Evolutionary conservation across 2,888 invertebrate species (phyloP), one percentile per base, ranked within the genome.

Genomic region (Pinctada fucata): DNA sequence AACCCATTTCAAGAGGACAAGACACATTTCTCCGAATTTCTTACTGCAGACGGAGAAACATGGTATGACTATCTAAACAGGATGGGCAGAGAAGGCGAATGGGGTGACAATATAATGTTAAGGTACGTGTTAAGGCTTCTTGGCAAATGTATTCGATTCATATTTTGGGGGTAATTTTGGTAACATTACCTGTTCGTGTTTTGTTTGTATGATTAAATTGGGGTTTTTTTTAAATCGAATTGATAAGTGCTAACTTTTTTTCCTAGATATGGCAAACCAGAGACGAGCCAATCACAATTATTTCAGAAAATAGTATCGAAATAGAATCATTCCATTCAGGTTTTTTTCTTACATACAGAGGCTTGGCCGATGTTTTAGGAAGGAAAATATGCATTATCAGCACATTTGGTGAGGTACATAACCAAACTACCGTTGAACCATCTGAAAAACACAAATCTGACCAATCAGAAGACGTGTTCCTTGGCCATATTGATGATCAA

Each of bases 401-500:
- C 67, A 74, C 75, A 0, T 52, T 80, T n/a, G 80, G 80, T 3
- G 71, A 66, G 13, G 3, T 31, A 1, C 75, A 80, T 66, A 80
- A 80, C 47, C 80, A 80, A 47, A 80, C 72, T 3, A 66, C 77
- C 2, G 76, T 80, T 8, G 50, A 31, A 31, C 80, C 80, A 2
- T 58, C 6, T 1, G 50, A 13, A n/a, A 51, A 51, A 47, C 49
- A n/a, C 0, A 65, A 67, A 31, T 16, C 49, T 16, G 70, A 67
- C 64, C 48, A 48, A 13, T 31, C 58, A 48, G 45, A 68, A 47
- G 50, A 75, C 3, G 64, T 80, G n/a, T 70, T 48, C 10, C 51
- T 80, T 2, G 80, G 80, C 45, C 80, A 80, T 65, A 69, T 80
- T n/a, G 76, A 80, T 16, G 76, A 80, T 13, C 71, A 77, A n/a